These are phyloP conservation scores for Eurypyga helias DNA, from an alignment of 2,113 vertebrate species.

Conservation along the genomic window DNA sequence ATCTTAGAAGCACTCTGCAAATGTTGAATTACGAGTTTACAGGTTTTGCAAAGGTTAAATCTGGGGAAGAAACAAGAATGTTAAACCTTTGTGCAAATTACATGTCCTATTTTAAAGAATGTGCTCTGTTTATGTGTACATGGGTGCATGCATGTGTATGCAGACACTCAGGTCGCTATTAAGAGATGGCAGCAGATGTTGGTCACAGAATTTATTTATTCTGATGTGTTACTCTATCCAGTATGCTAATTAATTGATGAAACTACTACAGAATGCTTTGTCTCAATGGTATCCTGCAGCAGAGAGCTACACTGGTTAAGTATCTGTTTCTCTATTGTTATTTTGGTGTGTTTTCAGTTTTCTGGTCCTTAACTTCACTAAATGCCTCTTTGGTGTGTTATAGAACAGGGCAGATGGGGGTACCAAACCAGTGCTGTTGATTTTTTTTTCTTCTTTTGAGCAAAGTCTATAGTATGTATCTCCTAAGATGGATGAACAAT, in stretches of 20 bases:
- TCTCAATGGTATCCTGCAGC: not conserved
- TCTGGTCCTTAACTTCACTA: not conserved
- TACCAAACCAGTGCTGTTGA: not conserved
- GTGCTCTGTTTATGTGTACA: not conserved
- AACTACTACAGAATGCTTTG: not conserved
- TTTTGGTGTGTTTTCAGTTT: not conserved
- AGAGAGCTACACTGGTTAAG: not conserved
- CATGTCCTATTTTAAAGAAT: not conserved
- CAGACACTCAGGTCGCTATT: not conserved
- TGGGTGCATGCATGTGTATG: not conserved
- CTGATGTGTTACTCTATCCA: not conserved
- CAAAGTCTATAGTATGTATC: not conserved
- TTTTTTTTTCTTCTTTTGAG: not conserved
- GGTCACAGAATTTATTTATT: not conserved
- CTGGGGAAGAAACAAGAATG: not conserved
- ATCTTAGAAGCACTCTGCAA: not conserved
- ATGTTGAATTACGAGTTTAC: not conserved
- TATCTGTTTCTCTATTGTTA: not conserved
- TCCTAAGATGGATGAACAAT: not conserved
- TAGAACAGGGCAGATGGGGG: not conserved
- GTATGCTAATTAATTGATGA: not conserved
- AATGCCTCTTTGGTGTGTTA: not conserved
- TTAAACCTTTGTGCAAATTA: not conserved
- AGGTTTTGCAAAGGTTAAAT: not conserved
- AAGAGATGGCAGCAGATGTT: not conserved